Evolutionary conservation across 2,797 vertebrate species (phyloP).

Genomic region (Hirundo rustica): DNA sequence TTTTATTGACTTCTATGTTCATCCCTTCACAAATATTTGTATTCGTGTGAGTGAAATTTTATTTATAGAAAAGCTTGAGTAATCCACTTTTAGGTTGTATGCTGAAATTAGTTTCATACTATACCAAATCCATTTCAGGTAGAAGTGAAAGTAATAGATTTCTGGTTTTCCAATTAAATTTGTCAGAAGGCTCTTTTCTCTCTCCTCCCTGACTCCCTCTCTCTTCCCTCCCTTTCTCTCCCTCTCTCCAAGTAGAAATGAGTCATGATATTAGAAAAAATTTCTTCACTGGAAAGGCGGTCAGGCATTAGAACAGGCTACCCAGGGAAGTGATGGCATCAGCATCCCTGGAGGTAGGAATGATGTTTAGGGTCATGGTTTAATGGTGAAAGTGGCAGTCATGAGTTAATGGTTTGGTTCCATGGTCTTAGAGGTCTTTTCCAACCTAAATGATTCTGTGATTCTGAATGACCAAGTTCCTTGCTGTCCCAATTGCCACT

Average conservation of each 20-base stretch:
- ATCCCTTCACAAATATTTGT: not conserved
- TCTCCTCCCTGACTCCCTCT: not conserved
- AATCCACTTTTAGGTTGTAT: not conserved
- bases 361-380: not conserved
- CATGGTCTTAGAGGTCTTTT: not conserved
- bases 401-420: not conserved
- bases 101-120: not conserved
- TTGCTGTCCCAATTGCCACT: not conserved
- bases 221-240: not conserved
- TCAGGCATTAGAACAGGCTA: not conserved
- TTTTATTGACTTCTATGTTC: not conserved
- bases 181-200: not conserved
- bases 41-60: not conserved
- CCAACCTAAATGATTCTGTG: not conserved
- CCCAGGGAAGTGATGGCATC: not conserved
- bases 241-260: not conserved
- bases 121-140: not conserved
- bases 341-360: rapidly evolving
- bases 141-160: not conserved
- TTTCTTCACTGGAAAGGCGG: rapidly evolving
- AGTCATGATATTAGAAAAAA: not conserved
- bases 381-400: not conserved
- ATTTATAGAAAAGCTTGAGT: not conserved
- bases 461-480: not conserved
- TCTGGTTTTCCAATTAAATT: not conserved